phyloP scores from a whole-genome alignment of 2,113 vertebrate genomes.

The Tachysurus fulvidraco region DNA sequence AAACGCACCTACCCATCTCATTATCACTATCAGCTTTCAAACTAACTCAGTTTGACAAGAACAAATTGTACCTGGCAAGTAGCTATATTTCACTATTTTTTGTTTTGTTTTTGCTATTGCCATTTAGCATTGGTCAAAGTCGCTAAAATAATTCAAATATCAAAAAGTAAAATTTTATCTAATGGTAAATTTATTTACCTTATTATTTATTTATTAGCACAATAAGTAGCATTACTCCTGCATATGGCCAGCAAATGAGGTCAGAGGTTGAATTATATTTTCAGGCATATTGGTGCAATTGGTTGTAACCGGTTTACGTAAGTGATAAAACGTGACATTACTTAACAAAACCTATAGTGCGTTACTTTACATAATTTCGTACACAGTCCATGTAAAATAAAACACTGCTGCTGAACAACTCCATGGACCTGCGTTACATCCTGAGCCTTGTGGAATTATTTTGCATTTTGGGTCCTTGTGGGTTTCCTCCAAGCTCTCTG shows the following conservation, averaged over 20 bases:
- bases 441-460: not conserved
- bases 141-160: not conserved
- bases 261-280: not conserved
- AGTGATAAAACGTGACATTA: not conserved
- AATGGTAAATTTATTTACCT: not conserved
- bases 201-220: not conserved
- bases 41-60: not conserved
- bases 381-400: not conserved
- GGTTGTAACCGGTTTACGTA: not conserved
- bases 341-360: not conserved
- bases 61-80: not conserved
- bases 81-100: not conserved
- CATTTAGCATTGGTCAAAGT: not conserved
- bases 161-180: not conserved
- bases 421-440: not conserved
- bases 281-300: not conserved
- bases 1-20: not conserved
- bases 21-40: not conserved
- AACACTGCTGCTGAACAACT: not conserved
- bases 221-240: not conserved
- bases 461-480: not conserved
- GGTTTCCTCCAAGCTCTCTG: not conserved
- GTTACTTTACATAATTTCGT: not conserved
- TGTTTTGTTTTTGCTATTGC: not conserved
- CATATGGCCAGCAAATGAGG: not conserved